Evolutionary conservation across 2,113 vertebrate genomes (phyloP).

Genomic region (Antennarius striatus): DNA sequence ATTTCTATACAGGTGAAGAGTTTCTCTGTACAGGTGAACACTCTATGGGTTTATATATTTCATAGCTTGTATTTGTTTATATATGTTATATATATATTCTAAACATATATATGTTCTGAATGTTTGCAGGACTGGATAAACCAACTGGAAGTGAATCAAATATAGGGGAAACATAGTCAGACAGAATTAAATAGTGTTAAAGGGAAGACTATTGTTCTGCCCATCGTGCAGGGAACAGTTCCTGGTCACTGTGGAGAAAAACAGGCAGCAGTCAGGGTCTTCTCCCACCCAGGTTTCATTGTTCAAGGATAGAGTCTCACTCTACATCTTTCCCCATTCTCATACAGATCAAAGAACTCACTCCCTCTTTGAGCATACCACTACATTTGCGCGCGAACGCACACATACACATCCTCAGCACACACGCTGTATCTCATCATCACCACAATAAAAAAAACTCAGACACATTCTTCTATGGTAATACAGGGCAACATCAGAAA

Average conservation of each 20-base stretch:
- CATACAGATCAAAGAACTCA: slow-evolving; percentile 34
- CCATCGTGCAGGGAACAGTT: slow-evolving; percentile 47
- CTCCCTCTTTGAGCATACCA: slow-evolving; percentile 18
- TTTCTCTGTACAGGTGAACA: slow-evolving; percentile 38
- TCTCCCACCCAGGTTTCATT: slow-evolving; percentile 34
- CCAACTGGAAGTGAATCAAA: slow-evolving; percentile 25
- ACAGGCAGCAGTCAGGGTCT: slow-evolving; percentile 49
- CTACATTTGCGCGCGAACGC: background rate
- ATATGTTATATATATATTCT: too few relatives aligned
- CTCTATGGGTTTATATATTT: slow-evolving; percentile 39
- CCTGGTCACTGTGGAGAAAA: slow-evolving; percentile 44
- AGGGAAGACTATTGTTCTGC: slow-evolving; percentile 48
- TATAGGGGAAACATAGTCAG: slow-evolving; percentile 2
- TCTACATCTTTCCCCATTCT: slow-evolving; percentile 24
- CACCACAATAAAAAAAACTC: background rate
- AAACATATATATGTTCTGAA: slow-evolving; percentile 53
- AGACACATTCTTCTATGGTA: background rate
- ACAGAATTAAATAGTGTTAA: slow-evolving; percentile 50
- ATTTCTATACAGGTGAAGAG: slow-evolving; percentile 54
- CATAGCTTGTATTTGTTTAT: slow-evolving; percentile 47
- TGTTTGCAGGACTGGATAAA: slow-evolving; percentile 32
- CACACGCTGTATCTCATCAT: slow-evolving; percentile 3
- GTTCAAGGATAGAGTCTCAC: slow-evolving; percentile 33
- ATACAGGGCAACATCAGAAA: slow-evolving; percentile 20
- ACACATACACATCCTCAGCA: background rate